Evolutionary conservation across 2,113 vertebrate genomes (phyloP).

Genomic region (Noturus placidus): DNA sequence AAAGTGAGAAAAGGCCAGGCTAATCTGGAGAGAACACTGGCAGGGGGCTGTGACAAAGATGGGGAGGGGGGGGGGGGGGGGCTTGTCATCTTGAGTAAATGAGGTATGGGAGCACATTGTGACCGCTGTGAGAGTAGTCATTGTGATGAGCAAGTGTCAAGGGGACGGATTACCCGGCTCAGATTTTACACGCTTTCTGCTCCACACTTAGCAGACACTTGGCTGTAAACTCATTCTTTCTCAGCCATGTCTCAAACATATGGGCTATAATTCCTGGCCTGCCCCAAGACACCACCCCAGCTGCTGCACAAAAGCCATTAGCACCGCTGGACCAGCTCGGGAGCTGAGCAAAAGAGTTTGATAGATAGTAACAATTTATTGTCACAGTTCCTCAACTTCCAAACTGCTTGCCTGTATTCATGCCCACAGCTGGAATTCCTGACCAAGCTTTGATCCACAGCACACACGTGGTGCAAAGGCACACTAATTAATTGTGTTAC

Average conservation of each 20-base stretch:
- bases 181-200: slow-evolving; percentile 37
- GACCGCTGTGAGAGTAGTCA: slow-evolving; percentile 34
- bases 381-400: not conserved
- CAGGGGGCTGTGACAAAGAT: not conserved
- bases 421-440: slow-evolving; percentile 26
- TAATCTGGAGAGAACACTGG: not conserved
- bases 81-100: slow-evolving; percentile 19
- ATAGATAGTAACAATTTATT: not conserved
- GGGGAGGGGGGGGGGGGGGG: no score
- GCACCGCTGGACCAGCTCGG: slow-evolving; percentile 4
- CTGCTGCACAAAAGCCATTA: slow-evolving; percentile 11
- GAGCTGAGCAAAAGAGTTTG: not conserved
- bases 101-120: slow-evolving; percentile 24
- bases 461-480: slow-evolving; percentile 13
- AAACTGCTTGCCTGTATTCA: not conserved
- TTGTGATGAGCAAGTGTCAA: slow-evolving; percentile 17
- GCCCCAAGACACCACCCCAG: not conserved
- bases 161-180: slow-evolving; percentile 36
- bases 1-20: not conserved
- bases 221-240: not conserved
- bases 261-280: not conserved
- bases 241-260: slow-evolving; percentile 15
- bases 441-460: slow-evolving; percentile 8
- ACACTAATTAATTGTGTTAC: slow-evolving; percentile 56
- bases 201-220: not conserved